Evolutionary conservation across 2,888 invertebrate genomes (phyloP).

Genomic region (Belgica antarctica): DNA sequence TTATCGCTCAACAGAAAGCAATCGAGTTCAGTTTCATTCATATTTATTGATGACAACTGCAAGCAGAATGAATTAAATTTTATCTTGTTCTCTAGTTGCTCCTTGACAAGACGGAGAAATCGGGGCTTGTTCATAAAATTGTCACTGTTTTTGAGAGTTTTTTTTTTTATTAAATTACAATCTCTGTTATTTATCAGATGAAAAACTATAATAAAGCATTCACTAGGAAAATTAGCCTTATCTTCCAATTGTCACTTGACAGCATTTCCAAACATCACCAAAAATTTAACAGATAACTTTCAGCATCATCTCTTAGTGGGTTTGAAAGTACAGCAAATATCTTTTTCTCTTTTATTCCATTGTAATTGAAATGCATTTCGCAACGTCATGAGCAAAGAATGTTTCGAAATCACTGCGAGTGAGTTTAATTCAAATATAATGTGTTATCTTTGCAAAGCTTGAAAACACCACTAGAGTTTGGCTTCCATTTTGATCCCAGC

Average conservation of each 20-base stretch:
- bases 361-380: not conserved
- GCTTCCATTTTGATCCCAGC: not conserved
- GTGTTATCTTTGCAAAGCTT: not conserved
- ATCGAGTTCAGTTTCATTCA: not conserved
- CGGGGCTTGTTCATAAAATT: too few species aligned
- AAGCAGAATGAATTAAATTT: conserved; percentile 28
- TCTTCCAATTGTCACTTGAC: too few species aligned
- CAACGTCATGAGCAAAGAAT: not conserved
- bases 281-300: not conserved
- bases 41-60: conserved; percentile 39
- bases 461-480: not conserved
- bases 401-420: not conserved
- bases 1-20: not conserved
- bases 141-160: too few species aligned
- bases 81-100: conserved; percentile 6
- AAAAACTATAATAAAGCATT: too few species aligned
- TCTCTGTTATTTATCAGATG: too few species aligned
- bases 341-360: not conserved
- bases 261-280: too few species aligned
- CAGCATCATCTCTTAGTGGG: not conserved
- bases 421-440: conserved; percentile 12
- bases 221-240: too few species aligned
- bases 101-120: not conserved
- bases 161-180: too few species aligned
- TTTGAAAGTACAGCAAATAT: not conserved